Conservation (phyloP, 2,113 vertebrate genomes). For the Coptodon rendalli region DNA sequence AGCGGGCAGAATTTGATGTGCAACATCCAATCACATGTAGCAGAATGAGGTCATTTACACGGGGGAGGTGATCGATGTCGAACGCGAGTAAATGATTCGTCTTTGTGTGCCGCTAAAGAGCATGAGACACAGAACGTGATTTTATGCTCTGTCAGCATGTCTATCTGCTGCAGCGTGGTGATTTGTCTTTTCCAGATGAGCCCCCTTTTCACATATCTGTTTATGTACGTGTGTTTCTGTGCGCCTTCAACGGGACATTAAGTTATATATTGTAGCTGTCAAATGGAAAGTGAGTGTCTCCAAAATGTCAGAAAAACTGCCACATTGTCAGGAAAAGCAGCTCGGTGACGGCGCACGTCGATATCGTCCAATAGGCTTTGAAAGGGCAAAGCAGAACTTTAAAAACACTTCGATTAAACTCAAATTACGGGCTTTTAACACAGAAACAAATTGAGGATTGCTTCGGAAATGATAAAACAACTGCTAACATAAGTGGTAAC, state of each 20-base stretch:
- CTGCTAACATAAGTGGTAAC: not conserved
- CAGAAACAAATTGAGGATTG: not conserved
- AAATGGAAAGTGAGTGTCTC: conserved; percentile 15
- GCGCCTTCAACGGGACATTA: conserved; percentile 16
- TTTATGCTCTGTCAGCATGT: conserved; percentile 42
- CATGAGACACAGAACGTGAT: conserved; percentile 4
- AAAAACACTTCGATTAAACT: not conserved
- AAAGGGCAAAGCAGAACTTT: not conserved
- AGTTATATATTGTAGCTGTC: conserved; percentile 31
- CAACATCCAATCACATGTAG: conserved; percentile 28
- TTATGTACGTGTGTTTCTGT: not conserved
- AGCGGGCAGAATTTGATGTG: conserved; percentile 7
- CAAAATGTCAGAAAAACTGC: conserved; percentile 31
- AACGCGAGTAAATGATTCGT: not conserved
- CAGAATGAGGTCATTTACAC: conserved; percentile 42
- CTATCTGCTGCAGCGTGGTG: not conserved
- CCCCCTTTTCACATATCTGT: not conserved
- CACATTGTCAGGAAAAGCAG: not conserved
- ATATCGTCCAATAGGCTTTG: not conserved
- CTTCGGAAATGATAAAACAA: not conserved
- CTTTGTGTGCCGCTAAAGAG: not conserved
- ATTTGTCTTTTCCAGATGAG: conserved; percentile 33
- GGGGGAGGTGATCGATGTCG: conserved; percentile 20
- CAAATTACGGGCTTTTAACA: not conserved
- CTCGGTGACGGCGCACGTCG: not conserved